Evolutionary conservation across 1,140 invertebrate species (phyloP).

Genomic region (Paracyclopina nana): DNA sequence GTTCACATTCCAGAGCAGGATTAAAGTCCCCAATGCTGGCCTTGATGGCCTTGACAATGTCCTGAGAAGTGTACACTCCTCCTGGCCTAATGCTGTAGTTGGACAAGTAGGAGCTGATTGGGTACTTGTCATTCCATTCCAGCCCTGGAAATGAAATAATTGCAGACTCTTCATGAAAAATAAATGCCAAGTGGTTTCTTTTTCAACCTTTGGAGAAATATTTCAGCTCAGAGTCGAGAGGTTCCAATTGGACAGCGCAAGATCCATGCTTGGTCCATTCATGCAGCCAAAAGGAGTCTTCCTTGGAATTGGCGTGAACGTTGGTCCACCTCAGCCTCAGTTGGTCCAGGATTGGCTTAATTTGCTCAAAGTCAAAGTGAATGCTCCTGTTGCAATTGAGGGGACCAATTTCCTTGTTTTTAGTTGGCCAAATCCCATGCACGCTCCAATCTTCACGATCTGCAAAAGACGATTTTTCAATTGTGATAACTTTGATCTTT

Average conservation of each 20-base stretch:
- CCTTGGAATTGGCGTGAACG: neutral
- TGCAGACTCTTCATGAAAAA: neutral
- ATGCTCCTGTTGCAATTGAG: neutral
- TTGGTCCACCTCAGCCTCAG: conserved; percentile 2
- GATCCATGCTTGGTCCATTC: conserved; percentile 11
- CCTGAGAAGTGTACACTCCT: neutral
- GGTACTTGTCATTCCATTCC: neutral
- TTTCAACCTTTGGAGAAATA: conserved; percentile 6
- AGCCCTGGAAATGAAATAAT: neutral
- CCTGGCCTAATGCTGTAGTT: neutral
- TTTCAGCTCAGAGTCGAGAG: neutral
- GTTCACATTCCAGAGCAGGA: conserved; percentile 4
- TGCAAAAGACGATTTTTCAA: too few species aligned
- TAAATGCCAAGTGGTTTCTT: neutral
- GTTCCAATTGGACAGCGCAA: neutral
- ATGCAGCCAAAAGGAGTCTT: conserved; percentile 10
- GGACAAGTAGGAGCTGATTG: neutral
- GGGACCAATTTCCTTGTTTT: conserved; percentile 8
- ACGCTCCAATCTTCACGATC: neutral
- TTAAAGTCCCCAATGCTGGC: neutral
- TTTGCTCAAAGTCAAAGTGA: neutral
- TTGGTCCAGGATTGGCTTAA: neutral
- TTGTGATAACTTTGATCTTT: too few species aligned
- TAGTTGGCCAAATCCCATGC: conserved; percentile 11
- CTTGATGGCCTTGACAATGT: conserved; percentile 1